Evolutionary conservation across 2,888 invertebrate species (phyloP), one percentile per base, ranked within the genome.

Genomic region (Diaphora mendica): DNA sequence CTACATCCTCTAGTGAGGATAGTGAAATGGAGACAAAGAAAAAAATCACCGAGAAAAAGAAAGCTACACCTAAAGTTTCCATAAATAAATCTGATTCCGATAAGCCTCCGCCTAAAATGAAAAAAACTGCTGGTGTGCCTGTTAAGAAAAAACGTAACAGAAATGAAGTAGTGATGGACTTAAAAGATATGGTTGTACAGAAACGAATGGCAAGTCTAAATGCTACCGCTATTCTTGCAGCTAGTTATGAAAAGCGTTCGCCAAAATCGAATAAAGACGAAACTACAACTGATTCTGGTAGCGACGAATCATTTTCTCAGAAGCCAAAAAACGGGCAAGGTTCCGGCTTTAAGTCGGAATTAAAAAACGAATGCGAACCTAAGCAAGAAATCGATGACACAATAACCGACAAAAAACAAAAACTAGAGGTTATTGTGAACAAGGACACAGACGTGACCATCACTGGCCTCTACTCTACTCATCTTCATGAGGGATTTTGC

Each of bases 121-220:
- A 95, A 83, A 94, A 94, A 84, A 93, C 92, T 33, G 89, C 91
- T 33, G 91, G 92, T 64, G 93, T 93, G 13, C 93, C 93, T 5
- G 91, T 95, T 3, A 96, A 96, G 85, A 96, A 96, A 85, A 95
- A 96, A 81, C 93, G 96, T n/a, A 96, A 96, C 78, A 94, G 96
- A 81, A 96, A 96, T 73, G 97, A 97, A 89, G 92, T 97, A 64
- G 96, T 97, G 42, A 97, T 98, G 97, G 98, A 98, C 87, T 95
- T 98, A 68, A 98, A 98, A 86, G 98, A 98, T 83, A 98, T 98
- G 97, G 97, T 98, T 11, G 98, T 98, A 26, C 96, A 98, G 83
- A 99, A 98, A 90, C 96, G 99, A 48, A 98, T 99, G 98, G 99
- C 99, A 33, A 98, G 98, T 89, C 94, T 99, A 48, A 99, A 99